Percentiles rank a stretch among this genome's conserved stretches.
Evolutionary conservation across 2,113 vertebrate species (phyloP).

Genomic region (Ammodytes marinus): DNA sequence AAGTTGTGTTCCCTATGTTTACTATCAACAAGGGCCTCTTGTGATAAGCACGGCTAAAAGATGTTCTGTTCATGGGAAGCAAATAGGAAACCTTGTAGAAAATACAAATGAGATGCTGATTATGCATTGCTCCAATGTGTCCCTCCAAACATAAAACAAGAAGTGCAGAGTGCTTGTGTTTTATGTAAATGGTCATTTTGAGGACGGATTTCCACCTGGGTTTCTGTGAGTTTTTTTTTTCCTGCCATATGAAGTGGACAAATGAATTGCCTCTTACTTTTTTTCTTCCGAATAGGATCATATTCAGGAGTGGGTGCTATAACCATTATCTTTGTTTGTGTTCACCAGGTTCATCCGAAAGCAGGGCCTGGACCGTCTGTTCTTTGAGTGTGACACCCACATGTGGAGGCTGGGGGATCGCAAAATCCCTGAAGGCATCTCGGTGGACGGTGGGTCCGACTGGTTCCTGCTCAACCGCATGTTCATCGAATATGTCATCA

Average conservation of each 20-base stretch:
- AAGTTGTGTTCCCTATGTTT: neutral
- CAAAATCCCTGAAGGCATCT: constrained; percentile 95
- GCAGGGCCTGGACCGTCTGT: constrained; percentile 96
- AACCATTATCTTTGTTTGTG: neutral
- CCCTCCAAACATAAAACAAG: constrained; percentile 1
- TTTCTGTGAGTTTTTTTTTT: neutral
- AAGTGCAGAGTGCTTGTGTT: neutral
- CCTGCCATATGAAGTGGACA: neutral
- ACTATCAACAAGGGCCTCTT: constrained; percentile 7
- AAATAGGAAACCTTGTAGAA: neutral
- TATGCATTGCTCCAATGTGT: neutral
- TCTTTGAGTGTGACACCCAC: constrained; percentile 97
- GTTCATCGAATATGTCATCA: constrained; percentile 96
- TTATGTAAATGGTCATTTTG: neutral
- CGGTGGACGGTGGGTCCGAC: constrained; percentile 95
- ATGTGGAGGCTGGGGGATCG: constrained; percentile 99
- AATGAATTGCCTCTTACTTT: neutral
- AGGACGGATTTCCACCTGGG: neutral
- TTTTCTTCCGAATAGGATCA: neutral
- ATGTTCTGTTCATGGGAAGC: neutral
- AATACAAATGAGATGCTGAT: constrained; percentile 25
- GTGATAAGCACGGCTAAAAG: neutral
- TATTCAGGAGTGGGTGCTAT: neutral
- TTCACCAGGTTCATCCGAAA: constrained; percentile 94
- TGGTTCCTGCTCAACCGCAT: constrained; percentile 97